These are phyloP conservation scores for Etheostoma perlongum DNA, from an alignment of 2,797 vertebrate genomes.

Conservation along the genomic window DNA sequence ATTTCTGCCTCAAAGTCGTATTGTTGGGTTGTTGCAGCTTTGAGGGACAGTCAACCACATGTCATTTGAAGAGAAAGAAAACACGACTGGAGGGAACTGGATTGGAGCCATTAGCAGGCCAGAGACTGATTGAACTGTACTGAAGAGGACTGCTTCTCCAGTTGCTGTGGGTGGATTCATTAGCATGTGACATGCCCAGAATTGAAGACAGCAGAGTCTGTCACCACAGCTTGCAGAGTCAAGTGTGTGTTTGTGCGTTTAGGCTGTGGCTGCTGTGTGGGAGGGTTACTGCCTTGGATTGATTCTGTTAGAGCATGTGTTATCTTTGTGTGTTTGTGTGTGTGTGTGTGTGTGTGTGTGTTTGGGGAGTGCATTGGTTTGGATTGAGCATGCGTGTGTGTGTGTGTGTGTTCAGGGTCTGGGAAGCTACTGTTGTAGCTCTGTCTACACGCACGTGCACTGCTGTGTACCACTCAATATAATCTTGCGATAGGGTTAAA, in stretches of 20 bases:
- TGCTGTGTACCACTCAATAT: slow-evolving; percentile 78
- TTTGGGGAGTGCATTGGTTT: slow-evolving; percentile 22
- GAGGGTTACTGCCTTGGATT: slow-evolving; percentile 58
- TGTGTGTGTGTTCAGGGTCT: slow-evolving; percentile 21
- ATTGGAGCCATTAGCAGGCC: slow-evolving; percentile 69
- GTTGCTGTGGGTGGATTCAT: slow-evolving; percentile 77
- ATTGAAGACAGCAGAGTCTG: slow-evolving; percentile 64
- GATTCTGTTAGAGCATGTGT: slow-evolving; percentile 63
- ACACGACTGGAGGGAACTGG: slow-evolving; percentile 63
- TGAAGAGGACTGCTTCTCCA: slow-evolving; percentile 69
- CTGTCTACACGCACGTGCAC: slow-evolving; percentile 76
- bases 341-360: slow-evolving; percentile 20
- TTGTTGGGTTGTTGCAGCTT: slow-evolving; percentile 49
- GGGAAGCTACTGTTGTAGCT: slow-evolving; percentile 58
- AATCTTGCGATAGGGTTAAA: slow-evolving; percentile 62
- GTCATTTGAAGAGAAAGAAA: slow-evolving; percentile 59
- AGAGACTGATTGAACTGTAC: slow-evolving; percentile 77
- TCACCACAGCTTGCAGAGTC: slow-evolving; percentile 61
- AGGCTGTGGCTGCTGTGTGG: slow-evolving; percentile 10
- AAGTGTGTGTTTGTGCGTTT: slow-evolving; percentile 43
- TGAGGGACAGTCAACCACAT: slow-evolving; percentile 63
- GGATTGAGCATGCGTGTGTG: slow-evolving; percentile 40
- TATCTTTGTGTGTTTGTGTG: slow-evolving; percentile 47
- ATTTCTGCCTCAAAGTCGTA: slow-evolving; percentile 41
- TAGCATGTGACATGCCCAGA: slow-evolving; percentile 73